phyloP scores from a whole-genome alignment of 2,113 vertebrate species.

The Catharus minimus region DNA sequence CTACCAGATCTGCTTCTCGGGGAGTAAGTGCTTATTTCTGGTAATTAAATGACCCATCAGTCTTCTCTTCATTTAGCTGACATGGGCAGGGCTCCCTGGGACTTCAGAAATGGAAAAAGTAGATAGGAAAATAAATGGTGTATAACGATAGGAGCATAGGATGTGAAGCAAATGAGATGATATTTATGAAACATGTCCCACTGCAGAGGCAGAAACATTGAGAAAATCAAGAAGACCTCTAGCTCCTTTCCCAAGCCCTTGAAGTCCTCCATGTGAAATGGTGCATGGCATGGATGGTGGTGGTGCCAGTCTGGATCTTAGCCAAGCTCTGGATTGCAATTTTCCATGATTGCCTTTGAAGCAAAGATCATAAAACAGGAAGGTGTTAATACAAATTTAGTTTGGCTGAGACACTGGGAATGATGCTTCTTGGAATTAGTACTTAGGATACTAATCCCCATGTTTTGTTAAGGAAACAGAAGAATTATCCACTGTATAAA shows the following conservation, averaged over 20 bases:
- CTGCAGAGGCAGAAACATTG: not conserved
- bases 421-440: not conserved
- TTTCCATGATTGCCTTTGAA: not conserved
- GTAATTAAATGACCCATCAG: constrained; percentile 12
- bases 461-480: not conserved
- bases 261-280: not conserved
- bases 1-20: constrained; percentile 1
- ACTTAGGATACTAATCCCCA: not conserved
- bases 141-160: not conserved
- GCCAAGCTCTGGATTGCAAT: not conserved
- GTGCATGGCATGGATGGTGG: not conserved
- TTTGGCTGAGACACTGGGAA: not conserved
- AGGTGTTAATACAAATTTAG: not conserved
- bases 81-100: not conserved
- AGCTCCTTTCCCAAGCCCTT: not conserved
- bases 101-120: not conserved
- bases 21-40: constrained; percentile 17
- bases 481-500: not conserved
- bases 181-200: not conserved
- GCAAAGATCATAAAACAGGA: not conserved
- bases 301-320: not conserved
- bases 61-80: constrained; percentile 14
- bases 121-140: not conserved
- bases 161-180: not conserved
- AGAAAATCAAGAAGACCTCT: not conserved